phyloP scores from a whole-genome alignment of 2,113 vertebrate genomes.

The Tragulus kanchil region DNA sequence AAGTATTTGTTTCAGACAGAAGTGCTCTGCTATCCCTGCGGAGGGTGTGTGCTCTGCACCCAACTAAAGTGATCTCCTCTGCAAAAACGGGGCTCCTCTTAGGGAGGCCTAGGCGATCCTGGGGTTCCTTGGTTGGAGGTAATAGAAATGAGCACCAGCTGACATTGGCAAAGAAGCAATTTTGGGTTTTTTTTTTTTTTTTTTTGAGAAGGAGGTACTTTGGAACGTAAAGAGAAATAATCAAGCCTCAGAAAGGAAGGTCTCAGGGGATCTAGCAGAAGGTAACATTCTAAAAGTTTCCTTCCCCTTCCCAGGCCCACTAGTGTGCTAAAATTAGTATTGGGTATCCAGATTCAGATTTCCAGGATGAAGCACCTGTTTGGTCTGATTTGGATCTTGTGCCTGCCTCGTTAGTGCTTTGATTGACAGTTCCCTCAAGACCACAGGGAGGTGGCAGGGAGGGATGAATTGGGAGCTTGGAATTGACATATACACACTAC shows the following conservation, averaged over 20 bases:
- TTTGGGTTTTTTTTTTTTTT: neutral
- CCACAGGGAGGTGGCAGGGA: neutral
- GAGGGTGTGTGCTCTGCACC: neutral
- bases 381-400: neutral
- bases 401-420: neutral
- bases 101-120: neutral
- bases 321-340: neutral
- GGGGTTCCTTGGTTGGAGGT: neutral
- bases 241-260: neutral
- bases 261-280: neutral
- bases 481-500: neutral
- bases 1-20: conserved; percentile 6
- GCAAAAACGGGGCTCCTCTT: neutral
- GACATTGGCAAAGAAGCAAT: conserved; percentile 11
- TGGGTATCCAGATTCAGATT: neutral
- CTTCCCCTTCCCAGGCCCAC: neutral
- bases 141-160: neutral
- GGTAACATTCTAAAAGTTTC: neutral
- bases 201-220: neutral
- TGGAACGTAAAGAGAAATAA: neutral
- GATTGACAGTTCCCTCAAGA: neutral
- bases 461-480: neutral
- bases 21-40: neutral
- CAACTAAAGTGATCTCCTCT: neutral
- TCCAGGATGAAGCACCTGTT: neutral